Evolutionary conservation across 2,888 invertebrate genomes (phyloP), one percentile per base, ranked within the genome.

Genomic region (Blastobasis adustella): DNA sequence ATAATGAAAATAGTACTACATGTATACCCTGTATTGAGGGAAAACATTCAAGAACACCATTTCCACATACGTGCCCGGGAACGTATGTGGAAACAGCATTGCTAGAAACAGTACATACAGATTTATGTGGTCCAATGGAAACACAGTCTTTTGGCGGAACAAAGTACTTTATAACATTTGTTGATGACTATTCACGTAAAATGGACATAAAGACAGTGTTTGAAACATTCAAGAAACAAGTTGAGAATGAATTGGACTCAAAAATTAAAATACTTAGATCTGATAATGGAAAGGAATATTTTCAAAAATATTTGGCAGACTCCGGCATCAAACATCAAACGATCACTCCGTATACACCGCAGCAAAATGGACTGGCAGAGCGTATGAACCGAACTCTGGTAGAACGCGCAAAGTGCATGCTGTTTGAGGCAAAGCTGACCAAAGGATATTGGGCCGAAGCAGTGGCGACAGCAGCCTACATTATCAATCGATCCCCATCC

Each of bases 311-410:
- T 23, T 10, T 45, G 8, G 10, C 39, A 45, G 39, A 45, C 5
- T 23, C 39, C 9, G 49, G 49, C 5, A 51, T 51, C 5, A 8
- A 10, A 10, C 42, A 43, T 38, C 6, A 40, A 39, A 36, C 45
- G n/a, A 39, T 37, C 4, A 39, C 39, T 4, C 45, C 45, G 6
- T 49, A 49, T 23, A 49, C 56, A 3, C 56, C 54, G 4, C 53
- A 56, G 23, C 53, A 53, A 39, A 55, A 53, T 47, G 53, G 50
- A 4, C 6, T 50, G 1, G 10, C 36, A 3, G 51, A 53, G 10
- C 41, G 51, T 23, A 52, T 49, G n/a, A 55, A 55, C 10, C 46
- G 55, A 46, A 47, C 55, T 6, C 5, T 55, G 9, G 48, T 5
- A 43, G 51, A 51, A 8, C 37, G 38, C 6, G 46, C 46, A 4